Evolutionary conservation across 2,888 invertebrate genomes (phyloP).

Genomic region (Anagyrus pseudococci): DNA sequence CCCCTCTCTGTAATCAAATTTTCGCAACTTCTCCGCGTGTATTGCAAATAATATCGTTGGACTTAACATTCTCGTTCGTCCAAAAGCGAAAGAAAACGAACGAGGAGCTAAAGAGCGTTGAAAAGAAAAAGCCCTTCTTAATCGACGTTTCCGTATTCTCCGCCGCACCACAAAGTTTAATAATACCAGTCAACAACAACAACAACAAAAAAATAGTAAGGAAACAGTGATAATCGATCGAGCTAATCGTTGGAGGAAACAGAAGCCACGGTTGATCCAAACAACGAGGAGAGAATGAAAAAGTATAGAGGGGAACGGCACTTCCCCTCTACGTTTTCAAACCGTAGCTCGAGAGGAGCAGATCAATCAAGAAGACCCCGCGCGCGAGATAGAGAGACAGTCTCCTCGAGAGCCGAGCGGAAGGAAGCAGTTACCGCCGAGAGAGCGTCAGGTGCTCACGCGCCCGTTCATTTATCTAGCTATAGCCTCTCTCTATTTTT

Average conservation of each 20-base stretch:
- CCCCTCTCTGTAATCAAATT: too few species aligned
- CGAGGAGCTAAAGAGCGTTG: too few species aligned
- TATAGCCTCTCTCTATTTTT: not conserved
- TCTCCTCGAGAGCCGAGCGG: constrained; percentile 9
- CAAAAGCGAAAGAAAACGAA: too few species aligned
- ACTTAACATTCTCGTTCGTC: too few species aligned
- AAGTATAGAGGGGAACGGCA: not conserved
- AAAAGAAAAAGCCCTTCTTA: too few species aligned
- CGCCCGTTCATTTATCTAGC: not conserved
- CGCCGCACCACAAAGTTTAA: too few species aligned
- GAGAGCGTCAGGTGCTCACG: constrained; percentile 2
- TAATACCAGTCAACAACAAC: too few species aligned
- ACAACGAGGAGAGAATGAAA: not conserved
- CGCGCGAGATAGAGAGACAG: not conserved
- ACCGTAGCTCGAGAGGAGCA: not conserved
- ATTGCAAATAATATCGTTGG: too few species aligned
- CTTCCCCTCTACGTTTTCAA: too few species aligned
- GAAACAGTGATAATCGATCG: constrained; percentile 20
- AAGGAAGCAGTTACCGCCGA: constrained; percentile 31
- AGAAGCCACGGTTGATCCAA: constrained; percentile 6
- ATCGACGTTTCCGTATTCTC: too few species aligned
- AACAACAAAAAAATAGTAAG: too few species aligned
- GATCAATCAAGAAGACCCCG: constrained; percentile 34
- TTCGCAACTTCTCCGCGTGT: too few species aligned
- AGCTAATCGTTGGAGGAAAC: constrained; percentile 21